Percentiles rank a stretch among this genome's conserved stretches.
Conservation (phyloP, 2,888 invertebrate species). For the Pachymerium ferrugineum region DNA sequence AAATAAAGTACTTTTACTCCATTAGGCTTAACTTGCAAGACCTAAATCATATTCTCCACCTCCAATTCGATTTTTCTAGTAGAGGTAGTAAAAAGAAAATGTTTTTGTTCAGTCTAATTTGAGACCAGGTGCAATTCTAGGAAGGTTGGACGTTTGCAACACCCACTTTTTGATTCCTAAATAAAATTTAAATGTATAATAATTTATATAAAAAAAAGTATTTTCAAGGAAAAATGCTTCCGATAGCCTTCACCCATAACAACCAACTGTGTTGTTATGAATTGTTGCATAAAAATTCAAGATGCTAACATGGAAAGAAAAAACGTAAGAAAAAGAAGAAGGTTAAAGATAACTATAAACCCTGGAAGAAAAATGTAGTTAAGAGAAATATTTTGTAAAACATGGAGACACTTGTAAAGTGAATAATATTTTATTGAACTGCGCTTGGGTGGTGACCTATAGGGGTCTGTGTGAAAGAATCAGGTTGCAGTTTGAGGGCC, state of each 20-base stretch:
- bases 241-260: no score
- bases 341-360: no score
- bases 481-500: conserved; percentile 11
- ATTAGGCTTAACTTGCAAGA: conserved; percentile 2
- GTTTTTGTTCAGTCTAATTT: conserved; percentile 21
- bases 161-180: not conserved
- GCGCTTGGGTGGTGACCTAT: conserved; percentile 19
- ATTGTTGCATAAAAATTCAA: no score
- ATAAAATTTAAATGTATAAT: not conserved
- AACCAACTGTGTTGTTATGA: no score
- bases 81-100: conserved; percentile 17
- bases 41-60: conserved; percentile 23
- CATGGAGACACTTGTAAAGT: not conserved
- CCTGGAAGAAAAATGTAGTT: no score
- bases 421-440: conserved; percentile 14
- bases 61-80: conserved; percentile 15
- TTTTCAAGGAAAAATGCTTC: no score
- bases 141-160: not conserved
- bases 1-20: conserved; percentile 18
- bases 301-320: no score
- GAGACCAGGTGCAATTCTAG: conserved; percentile 15
- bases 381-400: not conserved
- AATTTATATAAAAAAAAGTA: no score
- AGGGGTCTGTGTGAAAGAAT: not conserved
- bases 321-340: no score